Evolutionary conservation across 2,888 invertebrate genomes (phyloP), one percentile per base, ranked within the genome.

Genomic region (Embidobia sp.): DNA sequence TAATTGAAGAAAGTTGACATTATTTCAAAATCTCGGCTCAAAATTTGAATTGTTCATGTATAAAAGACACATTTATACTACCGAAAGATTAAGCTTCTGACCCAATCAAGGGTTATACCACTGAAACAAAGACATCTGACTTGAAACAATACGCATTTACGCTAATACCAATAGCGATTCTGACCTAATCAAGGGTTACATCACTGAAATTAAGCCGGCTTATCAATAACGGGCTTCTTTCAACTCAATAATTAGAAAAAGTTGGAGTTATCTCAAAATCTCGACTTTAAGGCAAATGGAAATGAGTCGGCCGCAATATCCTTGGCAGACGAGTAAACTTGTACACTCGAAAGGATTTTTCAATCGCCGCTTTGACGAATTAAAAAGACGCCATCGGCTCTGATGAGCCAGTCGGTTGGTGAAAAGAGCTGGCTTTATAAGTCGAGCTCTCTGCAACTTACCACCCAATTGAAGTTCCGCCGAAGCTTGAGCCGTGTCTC

Each of bases 401-500:
- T 22, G n/a, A n/a, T n/a, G n/a, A n/a, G n/a, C n/a, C n/a, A n/a
- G n/a, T n/a, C n/a, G n/a, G 22, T 22, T 22, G 22, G 6, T 22
- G 22, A n/a, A n/a, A n/a, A n/a, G n/a, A n/a, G n/a, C n/a, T n/a
- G n/a, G n/a, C n/a, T n/a, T n/a, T n/a, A n/a, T n/a, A n/a, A n/a
- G n/a, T n/a, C n/a, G n/a, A n/a, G n/a, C n/a, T 2, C 29, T 6
- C n/a, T n/a, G 6, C 5, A 64, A 88, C 91, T 91, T 86, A 95
- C 94, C 93, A 85, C 94, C 93, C 75, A 94, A 90, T 86, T 94
- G 93, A 48, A 95, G 90, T 88, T 95, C 94, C 0, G 94, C 94
- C 0, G 95, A 92, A 5, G 94, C 94, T 86, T 95, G 95, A 18
- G 94, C 94, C 1, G 94, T 94, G 84, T 94, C 94, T 10, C 94